Percentiles rank a stretch among this genome's conserved stretches.
These are phyloP conservation scores for Otis tarda DNA, from an alignment of 2,113 vertebrate species.

Conservation along the genomic window DNA sequence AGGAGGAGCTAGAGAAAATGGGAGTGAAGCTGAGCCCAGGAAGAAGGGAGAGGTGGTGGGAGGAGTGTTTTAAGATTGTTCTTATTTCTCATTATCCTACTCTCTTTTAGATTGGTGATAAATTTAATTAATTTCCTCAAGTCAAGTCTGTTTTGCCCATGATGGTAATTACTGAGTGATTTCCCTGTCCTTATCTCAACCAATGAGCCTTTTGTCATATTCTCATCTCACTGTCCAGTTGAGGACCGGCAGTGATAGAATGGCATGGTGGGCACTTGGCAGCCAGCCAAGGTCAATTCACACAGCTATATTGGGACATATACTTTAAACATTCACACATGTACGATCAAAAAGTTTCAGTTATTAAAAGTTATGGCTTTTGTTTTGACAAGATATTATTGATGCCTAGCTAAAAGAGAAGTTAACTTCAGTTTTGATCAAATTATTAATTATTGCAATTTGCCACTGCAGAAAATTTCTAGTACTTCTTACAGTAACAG, in stretches of 20 bases:
- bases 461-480: not conserved
- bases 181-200: not conserved
- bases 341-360: not conserved
- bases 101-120: not conserved
- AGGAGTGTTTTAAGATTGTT: not conserved
- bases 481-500: not conserved
- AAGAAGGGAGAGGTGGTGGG: not conserved
- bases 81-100: not conserved
- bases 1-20: not conserved
- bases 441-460: not conserved
- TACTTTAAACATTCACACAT: not conserved
- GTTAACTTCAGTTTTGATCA: not conserved
- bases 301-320: not conserved
- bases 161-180: too few species aligned
- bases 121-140: not conserved
- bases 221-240: not conserved
- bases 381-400: not conserved
- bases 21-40: not conserved
- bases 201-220: not conserved
- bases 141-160: not conserved
- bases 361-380: not conserved
- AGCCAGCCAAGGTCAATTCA: not conserved
- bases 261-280: not conserved
- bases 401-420: not conserved
- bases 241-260: not conserved